phyloP scores from a whole-genome alignment of 2,113 vertebrate species.

The Corynorhinus townsendii region DNA sequence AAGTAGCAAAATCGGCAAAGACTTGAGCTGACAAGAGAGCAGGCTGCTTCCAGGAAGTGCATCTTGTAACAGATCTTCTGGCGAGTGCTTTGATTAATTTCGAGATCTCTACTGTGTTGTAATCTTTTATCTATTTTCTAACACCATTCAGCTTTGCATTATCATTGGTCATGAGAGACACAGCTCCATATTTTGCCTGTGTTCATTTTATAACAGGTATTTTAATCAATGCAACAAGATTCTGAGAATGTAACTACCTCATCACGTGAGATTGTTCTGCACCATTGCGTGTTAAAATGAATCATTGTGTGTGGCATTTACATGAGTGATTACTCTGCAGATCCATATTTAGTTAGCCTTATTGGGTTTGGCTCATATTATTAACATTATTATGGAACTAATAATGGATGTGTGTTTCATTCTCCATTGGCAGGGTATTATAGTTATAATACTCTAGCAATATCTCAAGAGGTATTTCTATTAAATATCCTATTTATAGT shows the following conservation, averaged over 20 bases:
- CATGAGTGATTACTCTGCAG: slow-evolving; percentile 14
- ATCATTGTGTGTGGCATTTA: background rate
- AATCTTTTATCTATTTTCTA: background rate
- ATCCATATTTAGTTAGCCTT: slow-evolving; percentile 49
- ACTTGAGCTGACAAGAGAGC: background rate
- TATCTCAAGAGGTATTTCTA: slow-evolving; percentile 62
- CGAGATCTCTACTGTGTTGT: background rate
- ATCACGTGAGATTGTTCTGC: background rate
- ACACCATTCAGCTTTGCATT: background rate
- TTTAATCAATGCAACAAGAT: background rate
- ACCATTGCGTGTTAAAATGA: background rate
- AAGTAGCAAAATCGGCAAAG: background rate
- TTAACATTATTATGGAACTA: slow-evolving; percentile 67
- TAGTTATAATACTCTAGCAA: slow-evolving; percentile 53
- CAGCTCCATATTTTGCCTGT: background rate
- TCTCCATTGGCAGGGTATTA: slow-evolving; percentile 63
- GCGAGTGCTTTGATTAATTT: background rate
- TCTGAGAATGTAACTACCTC: background rate
- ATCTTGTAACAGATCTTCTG: background rate
- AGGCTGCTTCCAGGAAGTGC: background rate
- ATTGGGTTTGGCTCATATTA: slow-evolving; percentile 70
- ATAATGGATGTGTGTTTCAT: slow-evolving; percentile 73
- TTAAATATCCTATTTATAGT: slow-evolving; percentile 51
- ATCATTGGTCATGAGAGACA: background rate
- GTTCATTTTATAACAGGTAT: slow-evolving; percentile 3